Percentiles rank a stretch among this genome's conserved stretches.
Evolutionary conservation across 1,140 invertebrate species (phyloP).

Genomic region (Acromyrmex heyeri): DNA sequence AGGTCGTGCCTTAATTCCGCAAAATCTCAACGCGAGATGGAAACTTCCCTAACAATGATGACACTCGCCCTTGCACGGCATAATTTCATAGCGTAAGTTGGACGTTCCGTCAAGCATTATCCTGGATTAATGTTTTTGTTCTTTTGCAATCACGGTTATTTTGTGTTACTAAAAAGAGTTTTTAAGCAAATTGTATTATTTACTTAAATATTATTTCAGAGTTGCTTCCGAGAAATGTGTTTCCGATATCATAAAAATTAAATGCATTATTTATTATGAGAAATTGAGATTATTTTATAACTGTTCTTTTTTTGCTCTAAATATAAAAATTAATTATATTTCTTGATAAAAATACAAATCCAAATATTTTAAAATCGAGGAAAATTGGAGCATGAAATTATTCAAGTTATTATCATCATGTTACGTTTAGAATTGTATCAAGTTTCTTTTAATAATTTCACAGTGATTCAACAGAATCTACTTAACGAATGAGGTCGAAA

Average conservation of each 20-base stretch:
- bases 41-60: slow-evolving; percentile 47
- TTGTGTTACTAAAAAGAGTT: slow-evolving; percentile 4
- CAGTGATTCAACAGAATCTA: not conserved
- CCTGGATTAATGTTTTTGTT: not conserved
- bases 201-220: not conserved
- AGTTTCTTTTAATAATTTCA: not conserved
- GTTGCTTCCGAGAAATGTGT: not conserved
- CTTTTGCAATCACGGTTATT: not conserved
- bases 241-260: not conserved
- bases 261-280: not conserved
- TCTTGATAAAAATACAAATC: not conserved
- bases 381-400: slow-evolving; percentile 35
- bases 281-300: not conserved
- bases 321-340: not conserved
- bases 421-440: not conserved
- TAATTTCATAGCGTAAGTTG: slow-evolving; percentile 43
- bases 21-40: slow-evolving; percentile 46
- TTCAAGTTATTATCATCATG: not conserved
- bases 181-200: not conserved
- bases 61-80: slow-evolving; percentile 10
- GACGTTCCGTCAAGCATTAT: slow-evolving; percentile 3
- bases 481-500: slow-evolving; percentile 5
- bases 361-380: not conserved
- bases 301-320: not conserved
- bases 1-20: slow-evolving; percentile 52